Conservation (phyloP, 2,113 vertebrate genomes). For the Periophthalmus modestus region DNA sequence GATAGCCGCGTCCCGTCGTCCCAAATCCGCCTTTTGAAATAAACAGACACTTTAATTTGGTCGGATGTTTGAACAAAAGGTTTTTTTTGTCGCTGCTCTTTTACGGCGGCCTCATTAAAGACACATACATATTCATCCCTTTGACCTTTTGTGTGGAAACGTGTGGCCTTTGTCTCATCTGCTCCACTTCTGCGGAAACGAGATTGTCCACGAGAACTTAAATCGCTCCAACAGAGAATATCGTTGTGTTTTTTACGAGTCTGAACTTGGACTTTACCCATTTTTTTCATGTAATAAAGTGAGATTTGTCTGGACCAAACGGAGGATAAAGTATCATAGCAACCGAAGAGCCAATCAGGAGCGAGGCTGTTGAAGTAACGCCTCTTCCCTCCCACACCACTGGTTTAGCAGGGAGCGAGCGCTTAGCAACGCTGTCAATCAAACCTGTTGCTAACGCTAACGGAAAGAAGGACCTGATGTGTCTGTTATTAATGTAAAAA, state of each 20-base stretch:
- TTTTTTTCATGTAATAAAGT: too few relatives aligned
- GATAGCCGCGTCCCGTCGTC: constrained; percentile 25
- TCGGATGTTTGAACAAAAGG: neutral
- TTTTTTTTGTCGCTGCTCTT: constrained; percentile 1
- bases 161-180: constrained; percentile 37
- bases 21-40: constrained; percentile 15
- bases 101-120: constrained; percentile 14
- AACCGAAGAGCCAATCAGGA: too few relatives aligned
- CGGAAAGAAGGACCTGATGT: too few relatives aligned
- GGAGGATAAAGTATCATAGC: too few relatives aligned
- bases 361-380: too few relatives aligned
- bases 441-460: too few relatives aligned
- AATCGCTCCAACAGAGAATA: neutral
- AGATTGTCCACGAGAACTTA: too few relatives aligned
- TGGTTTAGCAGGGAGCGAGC: too few relatives aligned
- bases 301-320: too few relatives aligned
- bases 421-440: too few relatives aligned
- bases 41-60: constrained; percentile 27
- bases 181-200: neutral
- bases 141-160: constrained; percentile 44
- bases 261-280: neutral
- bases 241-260: neutral
- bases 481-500: too few relatives aligned
- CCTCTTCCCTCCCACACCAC: too few relatives aligned
- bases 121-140: constrained; percentile 34